phyloP scores from a whole-genome alignment of 1,140 invertebrate genomes.

The Amyelois transitella region DNA sequence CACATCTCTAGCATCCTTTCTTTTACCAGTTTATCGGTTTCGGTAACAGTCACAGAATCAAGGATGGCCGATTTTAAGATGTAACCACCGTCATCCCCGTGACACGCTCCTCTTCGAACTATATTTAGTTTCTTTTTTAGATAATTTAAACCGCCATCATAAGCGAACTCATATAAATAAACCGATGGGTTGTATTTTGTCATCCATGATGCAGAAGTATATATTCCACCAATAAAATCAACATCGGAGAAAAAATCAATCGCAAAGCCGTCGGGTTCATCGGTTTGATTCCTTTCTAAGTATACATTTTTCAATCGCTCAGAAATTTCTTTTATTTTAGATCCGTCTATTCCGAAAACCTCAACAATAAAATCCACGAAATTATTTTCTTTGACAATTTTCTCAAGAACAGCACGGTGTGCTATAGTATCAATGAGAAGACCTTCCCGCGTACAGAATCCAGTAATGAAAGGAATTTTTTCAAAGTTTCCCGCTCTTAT shows the following conservation, averaged over 20 bases:
- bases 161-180: conserved; percentile 65
- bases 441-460: conserved; percentile 59
- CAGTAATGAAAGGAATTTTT: conserved; percentile 60
- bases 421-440: conserved; percentile 31
- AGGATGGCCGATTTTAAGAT: conserved; percentile 38
- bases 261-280: conserved; percentile 47
- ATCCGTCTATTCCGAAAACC: conserved; percentile 37
- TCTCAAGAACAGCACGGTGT: background rate
- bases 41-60: conserved; percentile 23
- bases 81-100: conserved; percentile 62
- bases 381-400: conserved; percentile 39
- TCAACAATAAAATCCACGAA: conserved; percentile 37
- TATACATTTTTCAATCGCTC: conserved; percentile 49
- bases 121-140: conserved; percentile 46
- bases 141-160: conserved; percentile 61
- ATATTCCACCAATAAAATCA: conserved; percentile 56
- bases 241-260: conserved; percentile 64
- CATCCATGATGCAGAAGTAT: conserved; percentile 42
- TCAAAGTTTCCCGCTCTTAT: conserved; percentile 45
- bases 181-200: conserved; percentile 45
- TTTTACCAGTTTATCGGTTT: conserved; percentile 42
- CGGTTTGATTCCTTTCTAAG: conserved; percentile 19
- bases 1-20: conserved; percentile 65
- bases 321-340: conserved; percentile 37
- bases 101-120: conserved; percentile 46